Evolutionary conservation across 2,113 vertebrate species (phyloP).

Genomic region (Apodemus speciosus): DNA sequence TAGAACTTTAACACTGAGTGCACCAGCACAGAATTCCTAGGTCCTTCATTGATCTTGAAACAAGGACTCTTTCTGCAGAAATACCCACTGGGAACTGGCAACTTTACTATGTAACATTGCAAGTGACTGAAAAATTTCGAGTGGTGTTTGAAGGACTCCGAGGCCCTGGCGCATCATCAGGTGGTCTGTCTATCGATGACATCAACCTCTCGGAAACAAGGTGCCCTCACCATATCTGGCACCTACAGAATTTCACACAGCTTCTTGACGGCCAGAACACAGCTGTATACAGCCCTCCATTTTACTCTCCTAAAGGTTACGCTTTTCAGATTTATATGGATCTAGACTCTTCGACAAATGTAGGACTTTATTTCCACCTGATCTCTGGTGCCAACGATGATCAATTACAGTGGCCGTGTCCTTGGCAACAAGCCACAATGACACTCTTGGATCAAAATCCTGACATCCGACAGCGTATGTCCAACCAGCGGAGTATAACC

Average conservation of each 20-base stretch:
- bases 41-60: slow-evolving; percentile 15
- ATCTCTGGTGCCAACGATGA: slow-evolving; percentile 91
- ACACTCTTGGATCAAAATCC: slow-evolving; percentile 91
- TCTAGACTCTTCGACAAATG: slow-evolving; percentile 72
- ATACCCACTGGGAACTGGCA: slow-evolving; percentile 88
- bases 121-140: slow-evolving; percentile 88
- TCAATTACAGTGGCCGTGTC: slow-evolving; percentile 90
- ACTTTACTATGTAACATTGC: slow-evolving; percentile 89
- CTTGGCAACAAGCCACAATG: slow-evolving; percentile 92
- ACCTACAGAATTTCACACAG: slow-evolving; percentile 89
- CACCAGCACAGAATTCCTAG: neutral
- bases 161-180: slow-evolving; percentile 75
- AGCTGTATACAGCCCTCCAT: slow-evolving; percentile 88
- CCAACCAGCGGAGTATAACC: slow-evolving; percentile 90
- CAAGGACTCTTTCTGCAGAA: slow-evolving; percentile 79
- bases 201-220: slow-evolving; percentile 94
- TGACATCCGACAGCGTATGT: slow-evolving; percentile 91
- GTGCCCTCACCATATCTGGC: slow-evolving; percentile 93
- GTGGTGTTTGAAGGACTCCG: slow-evolving; percentile 90
- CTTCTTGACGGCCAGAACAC: slow-evolving; percentile 68
- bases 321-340: slow-evolving; percentile 90
- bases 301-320: slow-evolving; percentile 91
- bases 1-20: neutral
- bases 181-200: slow-evolving; percentile 94
- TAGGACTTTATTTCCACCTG: slow-evolving; percentile 88